phyloP scores from a whole-genome alignment of 2,888 invertebrate genomes.

The Amphipoea oculea region DNA sequence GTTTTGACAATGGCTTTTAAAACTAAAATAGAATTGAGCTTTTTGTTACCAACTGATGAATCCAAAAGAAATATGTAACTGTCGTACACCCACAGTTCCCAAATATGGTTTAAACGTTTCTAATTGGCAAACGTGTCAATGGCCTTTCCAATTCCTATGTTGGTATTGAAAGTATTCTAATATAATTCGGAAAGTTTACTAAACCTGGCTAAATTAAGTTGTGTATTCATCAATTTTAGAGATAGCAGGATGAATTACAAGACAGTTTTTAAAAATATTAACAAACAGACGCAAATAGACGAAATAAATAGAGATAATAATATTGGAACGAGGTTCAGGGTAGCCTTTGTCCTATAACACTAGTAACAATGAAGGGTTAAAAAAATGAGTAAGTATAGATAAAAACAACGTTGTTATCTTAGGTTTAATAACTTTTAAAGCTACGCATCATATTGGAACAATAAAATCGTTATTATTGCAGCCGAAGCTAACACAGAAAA shows the following conservation, averaged over 20 bases:
- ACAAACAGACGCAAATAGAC: neutral
- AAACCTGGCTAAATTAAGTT: neutral
- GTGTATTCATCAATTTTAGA: neutral
- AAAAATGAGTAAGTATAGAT: too few species aligned
- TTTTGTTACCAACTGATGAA: neutral
- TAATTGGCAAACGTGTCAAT: constrained; percentile 7
- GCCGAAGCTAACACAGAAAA: constrained; percentile 7
- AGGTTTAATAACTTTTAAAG: constrained; percentile 23
- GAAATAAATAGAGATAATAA: neutral
- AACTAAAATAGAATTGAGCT: neutral
- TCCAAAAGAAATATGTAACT: constrained; percentile 6
- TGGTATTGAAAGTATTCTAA: constrained; percentile 1
- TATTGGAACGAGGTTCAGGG: neutral
- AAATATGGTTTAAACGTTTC: constrained; percentile 19
- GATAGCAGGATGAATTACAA: neutral
- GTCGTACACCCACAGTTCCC: constrained; percentile 26
- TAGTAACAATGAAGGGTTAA: neutral
- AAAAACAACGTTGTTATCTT: constrained; percentile 11
- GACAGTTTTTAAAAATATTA: neutral
- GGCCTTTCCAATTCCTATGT: neutral
- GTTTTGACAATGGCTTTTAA: neutral
- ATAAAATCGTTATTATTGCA: constrained; percentile 34
- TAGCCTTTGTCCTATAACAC: neutral
- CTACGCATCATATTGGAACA: constrained; percentile 2
- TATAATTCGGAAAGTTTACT: neutral